Evolutionary conservation across 2,113 vertebrate genomes (phyloP).

Genomic region (Cottus gobio): DNA sequence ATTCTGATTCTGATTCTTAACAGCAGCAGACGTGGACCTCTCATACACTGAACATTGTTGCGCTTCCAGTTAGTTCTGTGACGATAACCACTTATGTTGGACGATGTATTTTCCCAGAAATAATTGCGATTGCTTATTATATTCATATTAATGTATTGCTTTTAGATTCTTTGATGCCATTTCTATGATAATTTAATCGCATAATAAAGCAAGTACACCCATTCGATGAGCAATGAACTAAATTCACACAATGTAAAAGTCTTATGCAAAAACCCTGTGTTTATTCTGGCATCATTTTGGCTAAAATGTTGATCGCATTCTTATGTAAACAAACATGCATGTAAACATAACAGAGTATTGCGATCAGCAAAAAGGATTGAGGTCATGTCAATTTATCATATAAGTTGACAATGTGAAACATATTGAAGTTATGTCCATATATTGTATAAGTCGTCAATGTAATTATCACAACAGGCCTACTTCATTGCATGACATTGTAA

Average conservation of each 20-base stretch:
- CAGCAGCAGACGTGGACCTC: conserved; percentile 17
- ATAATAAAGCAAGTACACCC: not conserved
- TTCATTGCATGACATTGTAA: conserved; percentile 33
- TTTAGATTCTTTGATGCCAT: not conserved
- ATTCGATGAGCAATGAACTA: not conserved
- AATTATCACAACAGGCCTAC: not conserved
- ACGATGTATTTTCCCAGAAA: not conserved
- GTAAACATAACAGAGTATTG: not conserved
- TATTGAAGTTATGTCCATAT: not conserved
- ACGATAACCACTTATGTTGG: not conserved
- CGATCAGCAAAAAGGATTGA: not conserved
- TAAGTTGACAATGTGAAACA: not conserved
- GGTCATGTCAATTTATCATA: not conserved
- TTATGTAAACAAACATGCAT: not conserved
- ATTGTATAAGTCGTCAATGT: not conserved
- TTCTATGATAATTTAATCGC: not conserved
- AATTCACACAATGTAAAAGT: not conserved
- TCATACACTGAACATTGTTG: conserved; percentile 3
- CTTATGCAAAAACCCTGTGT: not conserved
- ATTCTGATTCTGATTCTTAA: too few relatives aligned
- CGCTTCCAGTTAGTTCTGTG: conserved; percentile 3
- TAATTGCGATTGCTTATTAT: not conserved
- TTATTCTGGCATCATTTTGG: not conserved
- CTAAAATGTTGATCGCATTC: not conserved
- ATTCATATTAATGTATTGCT: not conserved